Base-by-base conservation (phyloP, 2,888 invertebrate species). In the Sipha maydis region DNA sequence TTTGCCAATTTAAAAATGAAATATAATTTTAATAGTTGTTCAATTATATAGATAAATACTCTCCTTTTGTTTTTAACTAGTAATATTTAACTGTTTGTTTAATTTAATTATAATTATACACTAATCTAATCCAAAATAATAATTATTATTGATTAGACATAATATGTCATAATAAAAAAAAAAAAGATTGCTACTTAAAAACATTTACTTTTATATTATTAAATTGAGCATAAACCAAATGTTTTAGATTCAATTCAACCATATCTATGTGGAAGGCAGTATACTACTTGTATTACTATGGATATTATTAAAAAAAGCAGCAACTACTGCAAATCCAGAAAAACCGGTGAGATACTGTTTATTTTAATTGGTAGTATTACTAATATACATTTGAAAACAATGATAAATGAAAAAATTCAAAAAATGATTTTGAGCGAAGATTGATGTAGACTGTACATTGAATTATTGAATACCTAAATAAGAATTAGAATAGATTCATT, bases 181-280 rank as follows among this genome's bases (percentile, higher is more conserved):
- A 4, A 56, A 21, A 21, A 21, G n/a, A 25, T 67, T n/a, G n/a
- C 1, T n/a, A 25, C n/a, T 8, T 67, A 19, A 21, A 67, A 67
- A 67, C 21, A 67, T n/a, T 25, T 67, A n/a, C 7, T 67, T 67
- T 41, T 41, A 41, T 48, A 48, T 11, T 48, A 9, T n/a, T n/a
- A 3, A 11, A 69, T 69, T 67, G 4, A 38, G n/a, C 34, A 34
- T 25, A 25, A 34, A 38, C 7, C 25, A 11, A 61, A 82, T 56
- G 1, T 78, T 85, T 69, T 61, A 85, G 85, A 41, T 85, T 48
- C 78, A 78, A 34, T 69, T 54, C 25, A 78, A 69, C 28, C 85
- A 85, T 28, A 78, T 85, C 34, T 85, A 85, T 54, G 85, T 85
- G 0, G 85, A 85, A n/a, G 69, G 85, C 14, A 85, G 78, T 54